Evolutionary conservation across 2,888 invertebrate species (phyloP).

Genomic region (Epicampocera succincta): DNA sequence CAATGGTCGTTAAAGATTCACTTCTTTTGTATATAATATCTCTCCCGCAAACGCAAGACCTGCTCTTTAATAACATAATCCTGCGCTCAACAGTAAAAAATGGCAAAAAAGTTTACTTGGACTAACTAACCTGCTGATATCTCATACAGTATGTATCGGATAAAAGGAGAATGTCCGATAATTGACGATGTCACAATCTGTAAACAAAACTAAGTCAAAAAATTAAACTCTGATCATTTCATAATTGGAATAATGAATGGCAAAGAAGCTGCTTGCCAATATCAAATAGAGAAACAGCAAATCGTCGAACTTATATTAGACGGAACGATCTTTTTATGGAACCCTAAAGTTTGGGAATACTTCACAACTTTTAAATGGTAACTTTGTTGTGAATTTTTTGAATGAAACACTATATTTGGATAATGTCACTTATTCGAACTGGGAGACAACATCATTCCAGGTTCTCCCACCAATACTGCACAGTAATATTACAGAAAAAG

Average conservation of each 20-base stretch:
- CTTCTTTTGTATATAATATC: background rate
- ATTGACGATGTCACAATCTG: background rate
- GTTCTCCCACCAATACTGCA: background rate
- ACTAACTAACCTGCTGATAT: background rate
- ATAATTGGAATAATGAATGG: background rate
- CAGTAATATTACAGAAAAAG: background rate
- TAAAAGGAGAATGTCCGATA: background rate
- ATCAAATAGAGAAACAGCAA: background rate
- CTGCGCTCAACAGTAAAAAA: background rate
- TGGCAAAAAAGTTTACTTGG: background rate
- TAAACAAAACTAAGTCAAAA: background rate
- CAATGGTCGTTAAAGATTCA: background rate
- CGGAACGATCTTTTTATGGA: background rate
- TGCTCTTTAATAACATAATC: background rate
- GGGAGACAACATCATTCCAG: background rate
- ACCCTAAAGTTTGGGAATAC: background rate
- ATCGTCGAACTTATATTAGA: background rate
- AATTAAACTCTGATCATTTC: background rate
- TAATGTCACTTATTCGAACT: background rate
- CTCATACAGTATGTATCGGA: background rate
- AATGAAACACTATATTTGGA: background rate
- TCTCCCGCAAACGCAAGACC: background rate
- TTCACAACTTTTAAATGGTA: background rate
- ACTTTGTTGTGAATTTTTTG: background rate
- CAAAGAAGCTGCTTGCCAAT: background rate